phyloP scores from a whole-genome alignment of 2,797 vertebrate species.

The Limosa lapponica region DNA sequence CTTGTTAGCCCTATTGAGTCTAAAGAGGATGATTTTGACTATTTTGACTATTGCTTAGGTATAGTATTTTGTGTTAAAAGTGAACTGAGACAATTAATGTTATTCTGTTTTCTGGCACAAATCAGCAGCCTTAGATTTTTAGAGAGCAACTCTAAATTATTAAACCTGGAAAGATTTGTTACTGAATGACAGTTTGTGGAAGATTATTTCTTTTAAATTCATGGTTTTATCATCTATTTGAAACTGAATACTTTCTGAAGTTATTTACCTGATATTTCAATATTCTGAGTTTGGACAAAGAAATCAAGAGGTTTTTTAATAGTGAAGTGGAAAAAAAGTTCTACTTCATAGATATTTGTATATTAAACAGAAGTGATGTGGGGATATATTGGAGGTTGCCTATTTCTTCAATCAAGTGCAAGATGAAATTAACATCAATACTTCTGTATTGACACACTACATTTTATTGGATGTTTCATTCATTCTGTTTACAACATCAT shows the following conservation, averaged over 20 bases:
- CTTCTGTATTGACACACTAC: not conserved
- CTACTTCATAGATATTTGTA: not conserved
- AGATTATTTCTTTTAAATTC: not conserved
- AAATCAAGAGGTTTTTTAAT: not conserved
- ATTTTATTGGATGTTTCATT: not conserved
- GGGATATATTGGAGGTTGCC: not conserved
- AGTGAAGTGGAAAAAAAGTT: not conserved
- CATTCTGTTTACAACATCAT: not conserved
- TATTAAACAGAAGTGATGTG: not conserved
- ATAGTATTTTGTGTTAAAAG: not conserved
- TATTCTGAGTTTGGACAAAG: not conserved
- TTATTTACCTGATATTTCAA: not conserved
- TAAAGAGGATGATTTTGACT: not conserved
- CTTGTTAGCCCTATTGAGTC: not conserved
- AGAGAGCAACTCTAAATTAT: not conserved
- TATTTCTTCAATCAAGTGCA: not conserved
- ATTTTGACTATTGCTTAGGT: not conserved
- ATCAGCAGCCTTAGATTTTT: not conserved
- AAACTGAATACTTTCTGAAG: not conserved
- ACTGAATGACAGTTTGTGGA: not conserved
- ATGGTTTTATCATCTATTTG: not conserved
- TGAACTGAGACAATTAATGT: not conserved
- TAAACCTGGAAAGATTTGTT: not conserved
- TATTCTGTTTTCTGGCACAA: not conserved
- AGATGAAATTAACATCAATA: not conserved